Conservation (phyloP, 2,888 invertebrate species). For the Chalcis sispes region DNA sequence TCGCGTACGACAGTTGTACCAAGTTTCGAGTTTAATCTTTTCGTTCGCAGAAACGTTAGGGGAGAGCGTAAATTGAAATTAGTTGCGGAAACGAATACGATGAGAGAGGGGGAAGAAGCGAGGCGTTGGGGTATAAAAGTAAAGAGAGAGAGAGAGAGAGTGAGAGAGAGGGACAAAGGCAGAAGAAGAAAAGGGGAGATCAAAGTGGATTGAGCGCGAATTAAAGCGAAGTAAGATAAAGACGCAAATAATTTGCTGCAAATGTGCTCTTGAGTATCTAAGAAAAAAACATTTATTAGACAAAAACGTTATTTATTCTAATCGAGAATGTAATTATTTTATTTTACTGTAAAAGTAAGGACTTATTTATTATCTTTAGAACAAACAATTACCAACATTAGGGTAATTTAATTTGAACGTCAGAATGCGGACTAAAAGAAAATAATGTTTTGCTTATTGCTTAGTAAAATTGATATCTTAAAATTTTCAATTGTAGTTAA, state of each 20-base stretch:
- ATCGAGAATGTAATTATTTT: too few species aligned
- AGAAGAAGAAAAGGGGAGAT: conserved; percentile 7
- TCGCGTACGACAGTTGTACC: conserved; percentile 17
- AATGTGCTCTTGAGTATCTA: too few species aligned
- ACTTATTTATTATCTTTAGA: too few species aligned
- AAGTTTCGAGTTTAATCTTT: conserved; percentile 55
- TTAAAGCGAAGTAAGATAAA: conserved; percentile 49
- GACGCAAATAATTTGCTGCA: conserved; percentile 12
- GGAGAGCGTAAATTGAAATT: conserved; percentile 49
- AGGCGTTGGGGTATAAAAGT: not conserved
- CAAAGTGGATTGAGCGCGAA: conserved; percentile 52
- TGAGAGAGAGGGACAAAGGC: not conserved
- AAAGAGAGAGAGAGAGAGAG: not conserved
- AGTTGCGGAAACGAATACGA: conserved; percentile 31
- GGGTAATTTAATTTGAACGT: too few species aligned
- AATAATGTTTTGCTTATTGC: too few species aligned
- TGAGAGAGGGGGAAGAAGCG: not conserved
- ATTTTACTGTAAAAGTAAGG: too few species aligned
- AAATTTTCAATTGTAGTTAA: too few species aligned
- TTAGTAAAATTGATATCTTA: too few species aligned
- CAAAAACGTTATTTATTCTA: too few species aligned
- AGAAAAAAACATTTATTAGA: too few species aligned
- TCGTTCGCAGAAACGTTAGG: conserved; percentile 24
- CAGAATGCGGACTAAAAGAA: too few species aligned
- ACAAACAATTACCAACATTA: too few species aligned